Evolutionary conservation across 2,797 vertebrate genomes (phyloP).

Genomic region (Cheirogaleus major): DNA sequence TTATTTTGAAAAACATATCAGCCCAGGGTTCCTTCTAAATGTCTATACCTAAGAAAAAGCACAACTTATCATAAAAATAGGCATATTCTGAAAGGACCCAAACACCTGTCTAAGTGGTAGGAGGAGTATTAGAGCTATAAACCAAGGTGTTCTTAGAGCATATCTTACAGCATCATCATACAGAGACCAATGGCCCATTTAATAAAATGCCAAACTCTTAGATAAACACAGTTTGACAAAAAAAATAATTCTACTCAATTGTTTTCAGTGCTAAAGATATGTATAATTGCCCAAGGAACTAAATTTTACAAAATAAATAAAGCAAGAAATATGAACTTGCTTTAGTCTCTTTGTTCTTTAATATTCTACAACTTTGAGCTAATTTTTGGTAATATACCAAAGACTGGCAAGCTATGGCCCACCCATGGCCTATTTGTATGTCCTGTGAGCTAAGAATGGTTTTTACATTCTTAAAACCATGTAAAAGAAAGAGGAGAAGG

Average conservation of each 20-base stretch:
- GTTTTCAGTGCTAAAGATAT: slow-evolving; percentile 30
- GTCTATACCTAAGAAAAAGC: slow-evolving; percentile 33
- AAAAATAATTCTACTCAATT: slow-evolving; percentile 5
- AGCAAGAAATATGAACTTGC: slow-evolving; percentile 19
- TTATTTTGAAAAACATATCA: slow-evolving; percentile 53
- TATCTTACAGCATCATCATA: neutral
- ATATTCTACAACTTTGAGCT: neutral
- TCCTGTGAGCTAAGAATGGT: neutral
- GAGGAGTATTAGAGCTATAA: neutral
- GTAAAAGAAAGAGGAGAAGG: neutral
- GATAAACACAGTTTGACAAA: slow-evolving; percentile 1
- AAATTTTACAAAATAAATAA: slow-evolving; percentile 41
- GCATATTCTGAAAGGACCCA: slow-evolving; percentile 34
- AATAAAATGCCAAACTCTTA: slow-evolving; percentile 34
- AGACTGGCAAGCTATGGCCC: neutral
- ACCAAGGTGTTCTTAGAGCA: neutral
- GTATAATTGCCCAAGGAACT: neutral
- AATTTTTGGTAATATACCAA: neutral
- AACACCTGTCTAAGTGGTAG: neutral
- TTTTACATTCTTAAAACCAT: neutral
- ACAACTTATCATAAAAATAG: neutral
- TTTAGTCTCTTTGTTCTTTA: slow-evolving; percentile 11
- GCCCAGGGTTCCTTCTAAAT: neutral
- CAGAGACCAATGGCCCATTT: neutral
- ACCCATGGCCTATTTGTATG: neutral